Percentiles rank a stretch among this genome's conserved stretches.
Evolutionary conservation across 2,888 invertebrate genomes (phyloP).

Genomic region (Sesia bembeciformis): DNA sequence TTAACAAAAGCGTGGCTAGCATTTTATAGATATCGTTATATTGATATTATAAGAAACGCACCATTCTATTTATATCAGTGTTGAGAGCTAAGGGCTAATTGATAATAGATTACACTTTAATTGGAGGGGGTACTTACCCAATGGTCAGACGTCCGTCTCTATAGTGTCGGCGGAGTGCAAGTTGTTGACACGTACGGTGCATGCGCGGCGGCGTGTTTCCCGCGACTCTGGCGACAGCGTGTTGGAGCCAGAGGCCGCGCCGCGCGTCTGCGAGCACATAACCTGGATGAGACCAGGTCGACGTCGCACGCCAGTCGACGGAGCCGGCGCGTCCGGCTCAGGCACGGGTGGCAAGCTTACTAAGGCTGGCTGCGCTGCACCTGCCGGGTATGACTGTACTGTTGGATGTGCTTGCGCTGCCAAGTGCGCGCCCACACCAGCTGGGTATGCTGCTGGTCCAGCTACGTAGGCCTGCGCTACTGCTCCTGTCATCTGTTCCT

Average conservation of each 20-base stretch:
- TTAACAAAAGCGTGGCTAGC: too few species aligned
- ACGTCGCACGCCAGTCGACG: background rate
- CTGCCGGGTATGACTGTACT: too few species aligned
- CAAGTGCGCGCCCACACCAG: constrained; percentile 5
- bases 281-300: background rate
- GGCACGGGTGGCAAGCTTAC: background rate
- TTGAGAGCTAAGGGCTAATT: too few species aligned
- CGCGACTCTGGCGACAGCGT: constrained; percentile 3
- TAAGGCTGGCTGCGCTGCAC: background rate
- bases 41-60: too few species aligned
- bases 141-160: constrained; percentile 97
- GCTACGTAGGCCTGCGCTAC: constrained; percentile 1
- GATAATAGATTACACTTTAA: too few species aligned
- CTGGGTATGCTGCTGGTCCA: constrained; percentile 11
- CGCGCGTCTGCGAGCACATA: background rate
- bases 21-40: too few species aligned
- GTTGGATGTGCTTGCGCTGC: background rate
- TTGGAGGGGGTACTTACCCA: constrained; percentile 73
- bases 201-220: constrained; percentile 32
- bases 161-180: constrained; percentile 84
- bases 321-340: background rate
- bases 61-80: too few species aligned
- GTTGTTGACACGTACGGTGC: constrained; percentile 64
- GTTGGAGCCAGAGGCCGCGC: constrained; percentile 5
- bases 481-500: constrained; percentile 1